These are phyloP conservation scores for Halocynthia aurantium DNA, from an alignment of 23 tunicate species.

Conservation along the genomic window DNA sequence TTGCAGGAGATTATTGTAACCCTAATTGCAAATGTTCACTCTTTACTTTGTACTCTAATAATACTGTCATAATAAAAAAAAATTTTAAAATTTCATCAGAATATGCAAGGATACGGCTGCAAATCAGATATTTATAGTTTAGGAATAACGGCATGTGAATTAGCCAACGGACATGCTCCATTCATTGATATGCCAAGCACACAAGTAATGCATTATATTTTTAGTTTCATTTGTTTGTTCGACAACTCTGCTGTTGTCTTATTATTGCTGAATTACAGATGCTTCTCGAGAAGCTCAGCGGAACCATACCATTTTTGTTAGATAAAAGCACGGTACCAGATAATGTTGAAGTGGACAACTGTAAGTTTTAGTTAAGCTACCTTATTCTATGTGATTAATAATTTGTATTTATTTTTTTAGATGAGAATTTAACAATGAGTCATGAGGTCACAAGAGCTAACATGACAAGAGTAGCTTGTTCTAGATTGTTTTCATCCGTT, in stretches of 20 bases:
- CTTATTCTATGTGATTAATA: neutral
- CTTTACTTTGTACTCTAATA: too few species aligned
- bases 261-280: slow-evolving; percentile 33
- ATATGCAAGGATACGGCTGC: slow-evolving; percentile 74
- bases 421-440: neutral
- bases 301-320: slow-evolving; percentile 68
- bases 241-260: neutral
- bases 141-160: slow-evolving; percentile 90
- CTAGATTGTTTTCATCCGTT: slow-evolving; percentile 44
- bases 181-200: slow-evolving; percentile 90
- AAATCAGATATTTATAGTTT: slow-evolving; percentile 82
- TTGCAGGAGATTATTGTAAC: too few species aligned
- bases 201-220: slow-evolving; percentile 28
- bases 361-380: neutral
- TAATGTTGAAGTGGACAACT: slow-evolving; percentile 1
- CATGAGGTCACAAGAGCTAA: neutral
- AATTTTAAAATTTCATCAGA: neutral
- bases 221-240: neutral
- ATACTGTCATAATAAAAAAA: too few species aligned
- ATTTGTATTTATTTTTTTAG: neutral
- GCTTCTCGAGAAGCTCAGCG: slow-evolving; percentile 76
- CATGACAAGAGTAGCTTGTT: slow-evolving; percentile 18
- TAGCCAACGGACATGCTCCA: slow-evolving; percentile 91
- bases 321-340: slow-evolving; percentile 69
- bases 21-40: too few species aligned